Conservation (phyloP, 2,888 invertebrate species). For the Pristionchus fissidentatus region DNA sequence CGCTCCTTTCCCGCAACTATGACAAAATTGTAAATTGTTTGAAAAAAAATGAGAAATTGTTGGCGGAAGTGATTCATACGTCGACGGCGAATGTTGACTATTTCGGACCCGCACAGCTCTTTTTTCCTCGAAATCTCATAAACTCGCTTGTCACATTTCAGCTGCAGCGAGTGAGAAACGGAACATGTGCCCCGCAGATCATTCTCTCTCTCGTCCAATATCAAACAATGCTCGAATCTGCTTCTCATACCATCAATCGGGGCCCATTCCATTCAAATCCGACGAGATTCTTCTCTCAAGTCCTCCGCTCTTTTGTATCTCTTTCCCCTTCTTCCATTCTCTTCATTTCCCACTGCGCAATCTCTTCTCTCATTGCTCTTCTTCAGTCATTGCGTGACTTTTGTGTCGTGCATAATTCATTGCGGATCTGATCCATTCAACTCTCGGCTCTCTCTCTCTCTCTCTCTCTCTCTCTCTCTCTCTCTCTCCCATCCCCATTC, state of each 20-base stretch:
- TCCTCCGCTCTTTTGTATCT: slow-evolving; percentile 26
- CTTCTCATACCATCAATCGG: slow-evolving; percentile 23
- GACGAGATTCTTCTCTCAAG: background rate
- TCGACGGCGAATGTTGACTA: too few species aligned
- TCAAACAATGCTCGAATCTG: too few species aligned
- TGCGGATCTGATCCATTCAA: slow-evolving; percentile 35
- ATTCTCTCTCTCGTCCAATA: too few species aligned
- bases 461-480: background rate
- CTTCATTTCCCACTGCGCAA: background rate
- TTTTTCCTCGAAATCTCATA: too few species aligned
- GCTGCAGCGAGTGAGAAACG: too few species aligned
- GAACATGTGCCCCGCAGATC: too few species aligned
- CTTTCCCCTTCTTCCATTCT: slow-evolving; percentile 37
- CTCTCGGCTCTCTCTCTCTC: background rate
- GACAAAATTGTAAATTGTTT: too few species aligned
- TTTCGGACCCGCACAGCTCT: too few species aligned
- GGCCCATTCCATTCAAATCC: slow-evolving; percentile 30
- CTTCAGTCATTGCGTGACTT: slow-evolving; percentile 42
- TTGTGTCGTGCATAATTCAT: slow-evolving; percentile 46
- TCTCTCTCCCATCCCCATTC: background rate
- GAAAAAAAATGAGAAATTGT: too few species aligned
- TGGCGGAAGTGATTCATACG: too few species aligned
- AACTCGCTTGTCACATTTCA: too few species aligned
- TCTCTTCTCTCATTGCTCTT: slow-evolving; percentile 26
- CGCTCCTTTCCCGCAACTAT: too few species aligned